Evolutionary conservation across 2,888 invertebrate genomes (phyloP), one percentile per base, ranked within the genome.

Genomic region (Xestia sexstrigata): DNA sequence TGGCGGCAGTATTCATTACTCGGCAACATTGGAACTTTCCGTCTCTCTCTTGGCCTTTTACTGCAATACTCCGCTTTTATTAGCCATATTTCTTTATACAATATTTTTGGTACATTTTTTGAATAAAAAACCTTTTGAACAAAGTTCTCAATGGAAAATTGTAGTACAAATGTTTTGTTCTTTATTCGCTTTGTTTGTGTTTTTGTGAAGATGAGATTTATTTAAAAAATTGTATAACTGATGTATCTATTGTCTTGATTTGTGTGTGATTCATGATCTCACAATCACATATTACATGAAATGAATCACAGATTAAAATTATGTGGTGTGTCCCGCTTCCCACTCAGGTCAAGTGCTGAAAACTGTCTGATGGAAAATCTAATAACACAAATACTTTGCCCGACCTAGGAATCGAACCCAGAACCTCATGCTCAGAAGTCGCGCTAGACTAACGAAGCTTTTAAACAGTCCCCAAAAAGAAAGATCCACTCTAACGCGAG

Each of bases 1-100:
- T 84, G 74, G 81, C 39, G 65, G 74, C 74, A 76, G 78, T 79
- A 76, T 85, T 85, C 83, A 85, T 87, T 85, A 85, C 78, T 65
- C 15, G 15, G 39, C n/a, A 70, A 60, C 80, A 76, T 78, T 82
- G 67, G 39, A 87, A 85, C 68, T 87, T 86, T 76, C 23, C 35
- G 23, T 74, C 13, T 42, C 66, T 23, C 20, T 67, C 67, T 65
- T 66, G 63, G 63, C 58, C n/a, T 75, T 71, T 68, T 42, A 68
- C 70, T 73, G 66, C 45, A 81, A 72, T 73, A 67, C 52, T 73
- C 49, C 35, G 68, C 62, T 47, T 82, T 77, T 87, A 80, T 77
- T 85, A 70, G 20, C 58, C 68, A 78, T 78, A 81, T 83, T 86
- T 80, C 65, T 80, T 72, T 74, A 65, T 60, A 66, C n/a, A 78